These are phyloP conservation scores for Anguilla pacifica DNA, from an alignment of 2,797 vertebrate species.

Conservation along the genomic window DNA sequence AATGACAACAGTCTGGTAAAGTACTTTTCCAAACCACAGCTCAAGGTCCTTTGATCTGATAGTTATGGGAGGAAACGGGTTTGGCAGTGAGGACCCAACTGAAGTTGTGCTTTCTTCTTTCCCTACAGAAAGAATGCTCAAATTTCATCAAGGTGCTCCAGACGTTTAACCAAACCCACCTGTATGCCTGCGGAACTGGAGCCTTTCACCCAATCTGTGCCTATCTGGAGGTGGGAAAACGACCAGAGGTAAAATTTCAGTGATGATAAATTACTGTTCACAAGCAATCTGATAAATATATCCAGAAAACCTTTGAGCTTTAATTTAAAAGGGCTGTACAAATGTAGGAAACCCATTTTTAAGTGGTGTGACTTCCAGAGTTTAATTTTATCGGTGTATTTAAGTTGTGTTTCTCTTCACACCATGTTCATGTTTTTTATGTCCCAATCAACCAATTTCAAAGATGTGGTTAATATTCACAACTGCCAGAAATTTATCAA, in stretches of 20 bases:
- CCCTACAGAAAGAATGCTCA: slow-evolving; percentile 91
- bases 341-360: background rate
- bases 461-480: background rate
- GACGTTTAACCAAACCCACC: slow-evolving; percentile 91
- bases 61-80: background rate
- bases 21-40: background rate
- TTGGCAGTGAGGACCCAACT: background rate
- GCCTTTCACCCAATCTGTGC: slow-evolving; percentile 96
- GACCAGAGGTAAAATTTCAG: slow-evolving; percentile 84
- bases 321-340: background rate
- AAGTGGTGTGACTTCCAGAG: background rate
- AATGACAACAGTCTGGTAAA: background rate
- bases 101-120: slow-evolving; percentile 40
- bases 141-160: slow-evolving; percentile 97
- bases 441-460: background rate
- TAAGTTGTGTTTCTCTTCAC: background rate
- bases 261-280: background rate
- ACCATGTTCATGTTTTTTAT: background rate
- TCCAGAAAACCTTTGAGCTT: background rate
- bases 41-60: background rate
- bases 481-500: background rate
- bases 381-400: background rate
- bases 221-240: slow-evolving; percentile 92
- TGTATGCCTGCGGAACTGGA: slow-evolving; percentile 94
- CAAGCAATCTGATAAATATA: background rate